These are phyloP conservation scores for Tiliacea citrago DNA, from an alignment of 2,888 invertebrate species.

Conservation along the genomic window DNA sequence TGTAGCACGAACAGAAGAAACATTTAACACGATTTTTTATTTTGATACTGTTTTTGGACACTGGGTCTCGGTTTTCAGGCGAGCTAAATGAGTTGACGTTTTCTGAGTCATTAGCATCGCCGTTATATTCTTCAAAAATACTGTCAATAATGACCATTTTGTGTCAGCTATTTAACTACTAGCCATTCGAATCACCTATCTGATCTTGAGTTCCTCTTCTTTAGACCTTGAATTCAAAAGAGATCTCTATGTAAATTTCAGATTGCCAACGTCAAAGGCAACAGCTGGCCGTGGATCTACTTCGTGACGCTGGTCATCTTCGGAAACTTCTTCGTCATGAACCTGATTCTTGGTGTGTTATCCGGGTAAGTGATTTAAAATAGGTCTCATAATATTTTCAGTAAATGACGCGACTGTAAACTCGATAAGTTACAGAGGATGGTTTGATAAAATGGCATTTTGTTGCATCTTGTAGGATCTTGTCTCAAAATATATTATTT, in stretches of 20 bases:
- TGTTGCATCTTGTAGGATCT: background rate
- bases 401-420: background rate
- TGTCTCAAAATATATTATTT: background rate
- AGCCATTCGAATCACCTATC: background rate
- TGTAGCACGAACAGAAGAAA: background rate
- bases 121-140: background rate
- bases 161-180: background rate
- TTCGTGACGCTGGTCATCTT: conserved; percentile 99
- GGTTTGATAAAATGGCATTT: background rate
- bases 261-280: conserved; percentile 98
- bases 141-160: background rate
- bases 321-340: conserved; percentile 99
- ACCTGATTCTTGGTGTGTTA: conserved; percentile 99
- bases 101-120: background rate
- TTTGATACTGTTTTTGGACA: background rate
- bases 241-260: conserved; percentile 81
- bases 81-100: too few species aligned
- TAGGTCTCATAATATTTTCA: background rate
- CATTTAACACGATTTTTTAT: background rate
- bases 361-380: conserved; percentile 94
- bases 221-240: background rate
- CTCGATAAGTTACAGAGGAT: background rate
- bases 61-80: background rate
- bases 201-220: background rate
- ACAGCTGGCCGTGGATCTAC: conserved; percentile 99